phyloP scores from a whole-genome alignment of 2,888 invertebrate species.

The Epinotia ramella region DNA sequence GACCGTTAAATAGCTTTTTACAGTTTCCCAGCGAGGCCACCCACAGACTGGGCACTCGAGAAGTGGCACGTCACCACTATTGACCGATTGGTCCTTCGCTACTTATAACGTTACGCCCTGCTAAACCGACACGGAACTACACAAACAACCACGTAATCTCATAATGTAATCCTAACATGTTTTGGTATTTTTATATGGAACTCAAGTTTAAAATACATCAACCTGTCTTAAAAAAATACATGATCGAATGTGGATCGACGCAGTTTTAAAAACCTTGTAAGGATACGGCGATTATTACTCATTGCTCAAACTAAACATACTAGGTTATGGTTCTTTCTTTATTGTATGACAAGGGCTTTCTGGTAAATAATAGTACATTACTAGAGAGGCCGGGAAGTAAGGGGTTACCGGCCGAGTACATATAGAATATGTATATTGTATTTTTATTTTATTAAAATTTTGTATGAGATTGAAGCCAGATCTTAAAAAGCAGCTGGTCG shows the following conservation, averaged over 20 bases:
- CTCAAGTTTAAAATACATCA: background rate
- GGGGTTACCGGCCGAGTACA: no score
- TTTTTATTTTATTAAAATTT: no score
- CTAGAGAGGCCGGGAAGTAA: no score
- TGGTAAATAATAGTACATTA: no score
- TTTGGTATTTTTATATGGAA: background rate
- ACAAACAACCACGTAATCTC: conserved; percentile 28
- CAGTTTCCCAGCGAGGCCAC: conserved; percentile 61
- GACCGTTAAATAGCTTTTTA: conserved; percentile 36
- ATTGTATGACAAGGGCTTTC: no score
- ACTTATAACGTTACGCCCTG: conserved; percentile 73
- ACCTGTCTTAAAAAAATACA: background rate
- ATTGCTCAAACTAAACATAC: no score
- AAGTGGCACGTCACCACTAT: conserved; percentile 74
- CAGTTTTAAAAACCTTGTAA: background rate
- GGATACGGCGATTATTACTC: no score
- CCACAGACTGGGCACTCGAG: conserved; percentile 66
- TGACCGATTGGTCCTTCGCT: conserved; percentile 68
- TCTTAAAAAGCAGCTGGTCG: no score
- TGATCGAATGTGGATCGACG: background rate
- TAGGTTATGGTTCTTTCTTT: no score
- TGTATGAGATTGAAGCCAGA: no score
- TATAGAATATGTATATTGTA: no score
- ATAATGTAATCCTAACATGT: background rate
- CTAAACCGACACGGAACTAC: conserved; percentile 58